Conservation (phyloP, 2,113 vertebrate genomes). For the Sinocyclocheilus anshuiensis region DNA sequence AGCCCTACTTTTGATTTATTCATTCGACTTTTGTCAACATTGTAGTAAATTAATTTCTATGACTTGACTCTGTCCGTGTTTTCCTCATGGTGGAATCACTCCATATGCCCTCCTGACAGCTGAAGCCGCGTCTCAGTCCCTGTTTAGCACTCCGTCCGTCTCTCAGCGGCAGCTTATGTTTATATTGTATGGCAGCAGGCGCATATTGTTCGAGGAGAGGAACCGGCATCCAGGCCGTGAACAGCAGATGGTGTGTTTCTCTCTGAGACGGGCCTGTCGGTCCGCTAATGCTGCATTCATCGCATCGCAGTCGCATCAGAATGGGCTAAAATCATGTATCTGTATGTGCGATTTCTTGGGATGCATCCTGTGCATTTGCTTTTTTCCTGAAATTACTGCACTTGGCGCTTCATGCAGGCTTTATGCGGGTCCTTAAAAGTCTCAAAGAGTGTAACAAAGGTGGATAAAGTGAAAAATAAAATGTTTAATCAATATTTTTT, state of each 20-base stretch:
- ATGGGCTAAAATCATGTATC: slow-evolving; percentile 1
- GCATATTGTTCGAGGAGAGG: slow-evolving; percentile 6
- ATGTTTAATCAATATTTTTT: no score
- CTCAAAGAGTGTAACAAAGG: no score
- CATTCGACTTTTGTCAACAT: background rate
- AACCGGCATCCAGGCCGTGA: slow-evolving; percentile 7
- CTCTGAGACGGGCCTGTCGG: slow-evolving; percentile 23
- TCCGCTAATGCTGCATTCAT: slow-evolving; percentile 30
- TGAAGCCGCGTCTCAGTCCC: background rate
- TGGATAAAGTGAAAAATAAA: no score
- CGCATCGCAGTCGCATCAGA: background rate
- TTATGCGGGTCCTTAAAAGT: no score
- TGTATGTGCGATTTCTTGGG: slow-evolving; percentile 8
- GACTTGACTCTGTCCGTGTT: background rate
- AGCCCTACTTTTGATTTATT: background rate
- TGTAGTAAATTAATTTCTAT: no score
- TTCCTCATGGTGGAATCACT: background rate
- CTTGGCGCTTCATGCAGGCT: background rate
- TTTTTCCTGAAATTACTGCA: slow-evolving; percentile 41
- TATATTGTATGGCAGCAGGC: background rate
- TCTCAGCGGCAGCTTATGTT: slow-evolving; percentile 6
- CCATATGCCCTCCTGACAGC: background rate
- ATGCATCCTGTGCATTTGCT: slow-evolving; percentile 24
- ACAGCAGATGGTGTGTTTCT: slow-evolving; percentile 37
- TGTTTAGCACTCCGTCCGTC: background rate